Percentiles rank a stretch among this genome's conserved stretches.
phyloP scores from a whole-genome alignment of 2,888 invertebrate genomes.

The Noctuana brunneofusca region DNA sequence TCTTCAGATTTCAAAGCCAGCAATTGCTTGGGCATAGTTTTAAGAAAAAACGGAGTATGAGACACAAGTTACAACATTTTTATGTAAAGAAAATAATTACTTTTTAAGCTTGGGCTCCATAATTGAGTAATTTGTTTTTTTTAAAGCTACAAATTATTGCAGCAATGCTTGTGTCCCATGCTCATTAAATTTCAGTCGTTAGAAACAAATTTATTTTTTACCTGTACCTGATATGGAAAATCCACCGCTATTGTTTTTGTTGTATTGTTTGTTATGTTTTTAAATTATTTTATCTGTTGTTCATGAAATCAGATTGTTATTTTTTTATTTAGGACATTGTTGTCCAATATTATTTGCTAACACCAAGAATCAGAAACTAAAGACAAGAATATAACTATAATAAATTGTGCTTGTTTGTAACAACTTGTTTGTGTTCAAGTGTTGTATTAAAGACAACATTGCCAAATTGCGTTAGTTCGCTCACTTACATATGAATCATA shows the following conservation, averaged over 20 bases:
- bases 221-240: slow-evolving; percentile 29
- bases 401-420: background rate
- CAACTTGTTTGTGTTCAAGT: no score
- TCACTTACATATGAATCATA: slow-evolving; percentile 15
- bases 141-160: no score
- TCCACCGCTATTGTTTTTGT: slow-evolving; percentile 32
- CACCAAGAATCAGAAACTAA: slow-evolving; percentile 1
- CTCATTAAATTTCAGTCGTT: background rate
- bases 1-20: no score
- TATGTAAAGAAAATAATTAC: no score
- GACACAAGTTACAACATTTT: no score
- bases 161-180: background rate
- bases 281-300: slow-evolving; percentile 27
- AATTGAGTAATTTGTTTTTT: no score
- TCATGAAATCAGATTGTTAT: slow-evolving; percentile 4
- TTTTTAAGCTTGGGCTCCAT: no score
- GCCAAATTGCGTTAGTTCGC: slow-evolving; percentile 26
- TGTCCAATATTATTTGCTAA: slow-evolving; percentile 7
- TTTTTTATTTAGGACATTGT: background rate
- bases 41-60: no score
- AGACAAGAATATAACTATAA: background rate
- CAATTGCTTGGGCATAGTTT: no score
- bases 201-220: slow-evolving; percentile 12
- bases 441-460: background rate
- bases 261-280: slow-evolving; percentile 33